Evolutionary conservation across 1,140 invertebrate genomes (phyloP).

Genomic region (Matsumurasca onukii): DNA sequence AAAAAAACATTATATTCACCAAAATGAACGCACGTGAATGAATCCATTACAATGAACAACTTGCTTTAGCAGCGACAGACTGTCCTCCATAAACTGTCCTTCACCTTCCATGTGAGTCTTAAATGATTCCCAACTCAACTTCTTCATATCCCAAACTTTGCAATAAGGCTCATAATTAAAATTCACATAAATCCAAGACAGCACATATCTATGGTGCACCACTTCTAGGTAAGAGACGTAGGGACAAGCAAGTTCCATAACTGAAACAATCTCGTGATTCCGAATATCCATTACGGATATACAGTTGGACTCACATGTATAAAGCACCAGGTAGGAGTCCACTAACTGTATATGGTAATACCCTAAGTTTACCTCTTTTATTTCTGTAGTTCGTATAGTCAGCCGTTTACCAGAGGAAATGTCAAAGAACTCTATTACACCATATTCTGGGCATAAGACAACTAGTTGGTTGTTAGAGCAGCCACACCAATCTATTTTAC

Average conservation of each 20-base stretch:
- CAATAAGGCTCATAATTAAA: not conserved
- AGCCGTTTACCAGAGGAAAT: not conserved
- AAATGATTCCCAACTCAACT: not conserved
- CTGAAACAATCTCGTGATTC: not conserved
- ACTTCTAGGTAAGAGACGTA: not conserved
- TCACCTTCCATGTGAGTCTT: not conserved
- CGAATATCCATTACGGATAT: not conserved
- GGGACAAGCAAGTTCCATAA: not conserved
- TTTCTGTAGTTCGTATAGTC: not conserved
- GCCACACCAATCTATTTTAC: not conserved
- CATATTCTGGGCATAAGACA: not conserved
- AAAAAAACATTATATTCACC: no score
- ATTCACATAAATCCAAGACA: not conserved
- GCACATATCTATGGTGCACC: not conserved
- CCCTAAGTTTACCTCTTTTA: not conserved
- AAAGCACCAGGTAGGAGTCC: not conserved
- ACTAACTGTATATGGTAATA: conserved; percentile 2
- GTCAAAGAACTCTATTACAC: not conserved
- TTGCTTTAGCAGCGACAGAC: not conserved
- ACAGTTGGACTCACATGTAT: conserved; percentile 8
- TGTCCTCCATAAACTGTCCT: not conserved
- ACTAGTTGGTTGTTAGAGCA: not conserved
- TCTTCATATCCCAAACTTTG: not conserved
- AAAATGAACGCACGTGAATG: not conserved
- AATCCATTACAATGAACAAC: not conserved